A percentile compares a stretch with the other conserved stretches of the same genome.
Conservation (phyloP, 2,797 vertebrate genomes). For the Kryptolebias ocellatus region DNA sequence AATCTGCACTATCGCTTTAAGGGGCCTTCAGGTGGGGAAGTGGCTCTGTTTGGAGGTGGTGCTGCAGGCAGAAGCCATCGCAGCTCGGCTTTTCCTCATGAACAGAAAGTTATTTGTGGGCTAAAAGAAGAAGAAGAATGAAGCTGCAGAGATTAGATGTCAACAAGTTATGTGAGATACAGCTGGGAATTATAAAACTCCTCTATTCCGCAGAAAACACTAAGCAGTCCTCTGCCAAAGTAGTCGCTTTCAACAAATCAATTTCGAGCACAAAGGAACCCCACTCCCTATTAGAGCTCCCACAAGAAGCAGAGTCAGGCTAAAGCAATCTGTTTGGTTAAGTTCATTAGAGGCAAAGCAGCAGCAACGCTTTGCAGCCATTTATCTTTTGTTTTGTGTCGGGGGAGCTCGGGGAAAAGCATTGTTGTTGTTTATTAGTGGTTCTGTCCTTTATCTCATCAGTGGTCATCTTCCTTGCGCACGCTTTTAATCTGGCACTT, state of each 20-base stretch:
- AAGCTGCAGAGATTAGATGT: constrained; percentile 9
- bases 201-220: constrained; percentile 10
- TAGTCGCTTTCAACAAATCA: constrained; percentile 49
- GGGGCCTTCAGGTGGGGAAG: too few relatives aligned
- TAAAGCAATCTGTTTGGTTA: constrained; percentile 51
- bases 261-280: constrained; percentile 46
- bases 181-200: constrained; percentile 24
- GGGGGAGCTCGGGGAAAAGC: constrained; percentile 10
- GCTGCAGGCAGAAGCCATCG: not conserved
- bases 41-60: too few relatives aligned
- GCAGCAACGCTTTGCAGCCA: constrained; percentile 26
- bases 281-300: constrained; percentile 31
- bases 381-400: constrained; percentile 32
- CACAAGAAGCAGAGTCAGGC: constrained; percentile 28
- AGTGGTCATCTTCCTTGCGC: constrained; percentile 56
- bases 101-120: not conserved
- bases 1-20: too few relatives aligned
- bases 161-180: constrained; percentile 20
- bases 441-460: constrained; percentile 65
- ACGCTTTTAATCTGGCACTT: constrained; percentile 55
- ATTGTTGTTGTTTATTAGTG: constrained; percentile 50
- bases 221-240: constrained; percentile 18
- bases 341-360: constrained; percentile 60
- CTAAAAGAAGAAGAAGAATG: not conserved
- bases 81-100: not conserved